Evolutionary conservation across 2,888 invertebrate species (phyloP), one percentile per base, ranked within the genome.

Genomic region (Dasypogon diadema): DNA sequence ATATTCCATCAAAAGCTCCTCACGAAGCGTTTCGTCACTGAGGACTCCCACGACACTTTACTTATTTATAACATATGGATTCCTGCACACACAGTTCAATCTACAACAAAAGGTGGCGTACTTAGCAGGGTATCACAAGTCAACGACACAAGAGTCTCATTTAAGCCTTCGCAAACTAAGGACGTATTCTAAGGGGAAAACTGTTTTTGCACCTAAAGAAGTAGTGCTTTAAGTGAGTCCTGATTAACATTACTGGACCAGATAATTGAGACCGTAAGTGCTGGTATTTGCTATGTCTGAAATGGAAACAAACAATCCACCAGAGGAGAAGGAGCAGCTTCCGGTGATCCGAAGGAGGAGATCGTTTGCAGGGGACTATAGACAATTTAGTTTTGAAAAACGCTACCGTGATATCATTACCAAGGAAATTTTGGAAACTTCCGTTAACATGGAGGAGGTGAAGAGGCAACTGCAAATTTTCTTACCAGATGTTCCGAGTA

Each of bases 401-500:
- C 83, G 86, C 68, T 87, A 87, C 75, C 83, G 84, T 56, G 81
- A 80, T 70, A 83, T 87, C 12, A 86, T 87, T 34, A 82, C 84
- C 77, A 83, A 83, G 72, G 84, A 85, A 78, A 86, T 87, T 77
- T 81, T 86, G 81, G 85, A 86, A 78, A 85, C 81, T 2, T 83
- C 82, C 77, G 84, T 85, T 42, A 42, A 42, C 12, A 42, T n/a
- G 1, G n/a, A 8, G n/a, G 42, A 42, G 12, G 42, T 12, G 6
- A 42, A 42, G 42, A 42, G n/a, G 1, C 42, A 42, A 42, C 42
- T 42, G 8, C 42, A 42, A 42, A 42, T 42, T 42, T 42, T 42
- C n/a, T n/a, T 42, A 3, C 42, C 42, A 12, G 30, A 30, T 30
- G 1, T n/a, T 12, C n/a, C 42, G n/a, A 0, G 8, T 42, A 42